Conservation (phyloP, 1,140 invertebrate genomes). For the Dendrolimus kikuchii region DNA sequence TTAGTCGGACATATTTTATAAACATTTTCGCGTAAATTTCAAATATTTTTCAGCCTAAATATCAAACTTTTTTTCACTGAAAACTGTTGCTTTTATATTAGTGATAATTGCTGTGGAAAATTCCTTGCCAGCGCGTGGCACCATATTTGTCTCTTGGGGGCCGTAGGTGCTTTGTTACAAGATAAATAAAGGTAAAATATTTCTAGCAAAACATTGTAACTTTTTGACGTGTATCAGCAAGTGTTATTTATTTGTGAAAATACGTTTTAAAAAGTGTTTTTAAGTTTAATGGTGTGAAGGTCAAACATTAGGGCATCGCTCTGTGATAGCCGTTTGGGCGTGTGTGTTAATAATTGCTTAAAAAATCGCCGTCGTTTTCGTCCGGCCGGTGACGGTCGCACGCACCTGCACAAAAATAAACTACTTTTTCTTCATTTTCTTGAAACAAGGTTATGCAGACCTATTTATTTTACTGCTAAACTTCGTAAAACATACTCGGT, state of each 20-base stretch:
- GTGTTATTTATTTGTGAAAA: conserved; percentile 67
- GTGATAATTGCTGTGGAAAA: conserved; percentile 51
- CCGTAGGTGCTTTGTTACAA: conserved; percentile 66
- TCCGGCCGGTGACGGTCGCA: conserved; percentile 30
- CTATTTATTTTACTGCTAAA: too few relatives aligned
- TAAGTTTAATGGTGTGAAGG: conserved; percentile 42
- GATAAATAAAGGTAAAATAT: conserved; percentile 72
- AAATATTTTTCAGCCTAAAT: conserved; percentile 68
- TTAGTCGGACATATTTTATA: conserved; percentile 74
- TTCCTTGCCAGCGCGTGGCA: conserved; percentile 52
- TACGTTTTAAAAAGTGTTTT: conserved; percentile 27
- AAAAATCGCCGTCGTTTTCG: conserved; percentile 36
- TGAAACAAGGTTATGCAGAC: too few relatives aligned
- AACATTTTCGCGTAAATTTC: conserved; percentile 74
- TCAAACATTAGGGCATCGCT: conserved; percentile 41
- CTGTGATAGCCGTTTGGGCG: conserved; percentile 35
- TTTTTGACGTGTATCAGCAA: conserved; percentile 66
- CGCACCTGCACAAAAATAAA: conserved; percentile 29
- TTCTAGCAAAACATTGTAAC: conserved; percentile 60
- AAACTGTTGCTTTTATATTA: conserved; percentile 44
- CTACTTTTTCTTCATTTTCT: neutral
- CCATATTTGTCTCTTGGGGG: conserved; percentile 63
- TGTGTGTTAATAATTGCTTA: conserved; percentile 59
- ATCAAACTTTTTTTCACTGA: conserved; percentile 68
- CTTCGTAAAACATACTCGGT: too few relatives aligned